Evolutionary conservation across 2,113 vertebrate species (phyloP), one percentile per base, ranked within the genome.

Genomic region (Girardinichthys multiradiatus): DNA sequence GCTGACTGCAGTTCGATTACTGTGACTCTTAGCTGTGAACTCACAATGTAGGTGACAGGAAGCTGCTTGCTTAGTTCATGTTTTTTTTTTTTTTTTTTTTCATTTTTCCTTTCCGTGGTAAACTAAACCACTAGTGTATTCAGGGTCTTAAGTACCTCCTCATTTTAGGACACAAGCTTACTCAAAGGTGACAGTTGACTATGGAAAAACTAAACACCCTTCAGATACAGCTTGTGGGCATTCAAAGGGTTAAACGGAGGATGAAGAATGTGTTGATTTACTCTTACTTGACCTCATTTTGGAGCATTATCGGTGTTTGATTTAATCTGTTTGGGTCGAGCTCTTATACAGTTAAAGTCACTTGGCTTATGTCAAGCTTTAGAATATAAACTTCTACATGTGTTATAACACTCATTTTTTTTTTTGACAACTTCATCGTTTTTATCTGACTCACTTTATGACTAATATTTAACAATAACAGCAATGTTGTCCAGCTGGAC

Each of bases 41-140:
- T 81, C 69, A 21, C 19, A 67, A 78, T 82, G 79, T 91, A 88
- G 82, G 89, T 85, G 82, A 85, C 89, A 91, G 91, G 91, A 92
- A 91, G 72, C 82, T 76, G 85, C 82, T 78, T 77, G 76, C 73
- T 76, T 80, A 71, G 72, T 70, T 78, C 30, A 72, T 69, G 45
- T 59, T 68, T 37, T 66, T 70, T 60, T 78, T 63, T 59, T 62
- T 64, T 59, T 2, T 35, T 79, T 64, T 60, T 63, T 65, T 60
- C 4, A 39, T 67, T 79, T 79, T 87, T 79, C 85, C 81, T 89
- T 83, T 91, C 81, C 68, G 77, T 29, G 87, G 85, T 84, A 26
- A 57, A 84, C 68, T 57, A 76, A 87, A 85, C 80, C 69, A 72
- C 80, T 72, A 81, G 17, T 54, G 31, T 65, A 70, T n/a, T 74